Percentiles rank a stretch among this genome's conserved stretches.
These are phyloP conservation scores for Uria aalge DNA, from an alignment of 2,113 vertebrate genomes.

Conservation along the genomic window DNA sequence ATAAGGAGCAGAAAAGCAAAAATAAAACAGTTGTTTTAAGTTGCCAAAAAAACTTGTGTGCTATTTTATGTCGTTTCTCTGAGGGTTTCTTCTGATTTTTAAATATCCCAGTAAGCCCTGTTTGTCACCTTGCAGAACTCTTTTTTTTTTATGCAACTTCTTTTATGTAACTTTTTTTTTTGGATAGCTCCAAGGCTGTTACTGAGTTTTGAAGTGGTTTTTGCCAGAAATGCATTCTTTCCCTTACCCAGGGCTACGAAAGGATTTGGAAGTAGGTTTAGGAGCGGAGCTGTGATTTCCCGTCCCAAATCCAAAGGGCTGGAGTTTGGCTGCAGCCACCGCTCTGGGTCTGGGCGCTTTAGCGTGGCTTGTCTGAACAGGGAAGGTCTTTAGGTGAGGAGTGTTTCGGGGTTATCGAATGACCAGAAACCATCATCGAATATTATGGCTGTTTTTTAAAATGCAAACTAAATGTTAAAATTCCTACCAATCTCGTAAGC, in stretches of 20 bases:
- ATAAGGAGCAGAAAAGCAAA: not conserved
- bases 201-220: not conserved
- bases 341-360: not conserved
- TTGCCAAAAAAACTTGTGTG: not conserved
- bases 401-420: rapidly evolving
- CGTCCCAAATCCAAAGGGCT: not conserved
- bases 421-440: not conserved
- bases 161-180: not conserved
- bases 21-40: not conserved
- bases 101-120: not conserved
- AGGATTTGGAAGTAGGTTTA: not conserved
- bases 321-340: not conserved
- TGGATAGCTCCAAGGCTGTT: not conserved
- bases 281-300: not conserved
- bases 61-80: not conserved
- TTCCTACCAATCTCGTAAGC: not conserved
- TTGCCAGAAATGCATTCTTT: not conserved
- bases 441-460: not conserved
- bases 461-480: not conserved
- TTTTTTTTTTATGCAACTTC: not conserved
- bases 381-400: not conserved
- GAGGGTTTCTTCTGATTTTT: not conserved
- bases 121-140: not conserved
- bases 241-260: not conserved
- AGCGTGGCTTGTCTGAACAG: not conserved